Conservation (phyloP, 2,797 vertebrate genomes). For the Poecilia wingei region DNA sequence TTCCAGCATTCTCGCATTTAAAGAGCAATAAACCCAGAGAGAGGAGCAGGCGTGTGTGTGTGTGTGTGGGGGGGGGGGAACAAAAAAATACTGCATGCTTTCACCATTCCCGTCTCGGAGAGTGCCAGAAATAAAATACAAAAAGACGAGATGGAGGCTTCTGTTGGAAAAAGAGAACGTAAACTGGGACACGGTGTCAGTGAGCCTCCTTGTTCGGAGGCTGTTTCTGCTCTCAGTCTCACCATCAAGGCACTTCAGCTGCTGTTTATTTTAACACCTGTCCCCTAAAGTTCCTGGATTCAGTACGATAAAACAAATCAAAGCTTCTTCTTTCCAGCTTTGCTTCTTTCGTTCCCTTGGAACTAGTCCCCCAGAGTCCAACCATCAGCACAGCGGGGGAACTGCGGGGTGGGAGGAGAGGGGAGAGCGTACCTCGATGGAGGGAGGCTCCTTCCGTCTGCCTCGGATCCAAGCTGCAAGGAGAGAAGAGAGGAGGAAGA, state of each 20-base stretch:
- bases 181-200: constrained; percentile 76
- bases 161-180: constrained; percentile 56
- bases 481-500: constrained; percentile 52
- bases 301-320: constrained; percentile 75
- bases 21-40: constrained; percentile 78
- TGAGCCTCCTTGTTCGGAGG: constrained; percentile 64
- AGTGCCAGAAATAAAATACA: constrained; percentile 74
- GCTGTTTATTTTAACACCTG: constrained; percentile 80
- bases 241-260: constrained; percentile 68
- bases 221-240: constrained; percentile 68
- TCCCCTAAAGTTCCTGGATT: constrained; percentile 75
- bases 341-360: constrained; percentile 61
- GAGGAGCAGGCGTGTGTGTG: constrained; percentile 50
- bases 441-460: constrained; percentile 91
- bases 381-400: constrained; percentile 71
- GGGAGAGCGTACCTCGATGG: constrained; percentile 88
- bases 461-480: constrained; percentile 95
- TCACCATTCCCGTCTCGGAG: constrained; percentile 56
- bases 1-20: constrained; percentile 78
- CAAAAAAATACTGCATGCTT: constrained; percentile 52
- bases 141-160: constrained; percentile 62
- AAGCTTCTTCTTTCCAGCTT: constrained; percentile 60
- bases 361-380: constrained; percentile 73
- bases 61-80: background rate
- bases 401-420: constrained; percentile 44